These are phyloP conservation scores for Montipora efflorescens DNA, from an alignment of 64 coral and sea anemone genomes.

Conservation along the genomic window DNA sequence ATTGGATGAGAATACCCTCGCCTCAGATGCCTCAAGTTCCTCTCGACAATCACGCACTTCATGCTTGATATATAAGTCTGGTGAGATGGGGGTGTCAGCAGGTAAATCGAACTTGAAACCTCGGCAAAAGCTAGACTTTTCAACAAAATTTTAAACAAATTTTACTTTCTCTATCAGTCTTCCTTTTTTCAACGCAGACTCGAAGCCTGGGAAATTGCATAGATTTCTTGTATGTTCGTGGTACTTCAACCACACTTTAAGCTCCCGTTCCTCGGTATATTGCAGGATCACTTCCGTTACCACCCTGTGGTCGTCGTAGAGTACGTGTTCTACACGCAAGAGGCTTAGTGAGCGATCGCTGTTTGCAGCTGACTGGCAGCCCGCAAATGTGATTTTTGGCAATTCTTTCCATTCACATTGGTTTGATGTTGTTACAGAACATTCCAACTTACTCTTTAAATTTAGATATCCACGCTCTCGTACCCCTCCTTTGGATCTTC, in stretches of 20 bases:
- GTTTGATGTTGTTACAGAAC: neutral
- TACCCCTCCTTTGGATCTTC: neutral
- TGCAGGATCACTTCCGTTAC: conserved; percentile 7
- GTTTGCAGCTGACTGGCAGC: neutral
- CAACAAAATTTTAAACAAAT: conserved; percentile 1
- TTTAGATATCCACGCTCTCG: neutral
- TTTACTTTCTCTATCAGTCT: neutral
- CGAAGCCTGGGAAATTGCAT: neutral
- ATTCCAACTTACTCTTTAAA: neutral
- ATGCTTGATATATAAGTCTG: neutral
- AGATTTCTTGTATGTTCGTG: neutral
- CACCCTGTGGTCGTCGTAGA: neutral
- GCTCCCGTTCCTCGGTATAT: neutral
- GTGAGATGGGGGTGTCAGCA: conserved; percentile 6
- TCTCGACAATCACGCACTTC: neutral
- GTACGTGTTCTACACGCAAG: neutral
- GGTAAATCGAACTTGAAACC: neutral
- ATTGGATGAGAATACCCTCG: neutral
- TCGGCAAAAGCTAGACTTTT: neutral
- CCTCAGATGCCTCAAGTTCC: neutral
- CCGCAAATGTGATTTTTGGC: neutral
- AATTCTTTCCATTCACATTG: neutral
- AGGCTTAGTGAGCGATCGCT: neutral
- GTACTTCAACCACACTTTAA: neutral
- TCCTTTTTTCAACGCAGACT: neutral